phyloP scores from a whole-genome alignment of 2,797 vertebrate genomes.

The Adrianichthys oophorus region DNA sequence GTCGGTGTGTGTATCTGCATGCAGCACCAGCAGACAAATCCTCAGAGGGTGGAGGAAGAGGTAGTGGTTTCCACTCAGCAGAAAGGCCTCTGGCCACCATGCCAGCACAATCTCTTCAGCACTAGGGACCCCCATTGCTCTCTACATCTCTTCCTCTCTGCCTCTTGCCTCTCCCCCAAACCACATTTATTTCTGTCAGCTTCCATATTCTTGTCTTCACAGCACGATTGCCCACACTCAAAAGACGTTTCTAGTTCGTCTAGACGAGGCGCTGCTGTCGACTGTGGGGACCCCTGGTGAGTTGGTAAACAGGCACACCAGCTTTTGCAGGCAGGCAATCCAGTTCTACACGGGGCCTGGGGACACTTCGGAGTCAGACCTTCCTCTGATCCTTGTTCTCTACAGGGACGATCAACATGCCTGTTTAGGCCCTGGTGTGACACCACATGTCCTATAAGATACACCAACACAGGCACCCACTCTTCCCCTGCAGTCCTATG shows the following conservation, averaged over 20 bases:
- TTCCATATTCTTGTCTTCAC: slow-evolving; percentile 84
- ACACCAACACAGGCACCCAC: slow-evolving; percentile 56
- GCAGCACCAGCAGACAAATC: slow-evolving; percentile 57
- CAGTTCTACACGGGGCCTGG: slow-evolving; percentile 50
- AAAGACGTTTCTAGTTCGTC: slow-evolving; percentile 71
- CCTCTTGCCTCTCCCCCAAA: slow-evolving; percentile 67
- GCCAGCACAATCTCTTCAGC: slow-evolving; percentile 78
- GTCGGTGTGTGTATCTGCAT: slow-evolving; percentile 21
- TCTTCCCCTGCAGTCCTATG: slow-evolving; percentile 61
- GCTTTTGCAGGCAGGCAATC: slow-evolving; percentile 66
- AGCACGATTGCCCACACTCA: slow-evolving; percentile 68
- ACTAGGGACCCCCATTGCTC: slow-evolving; percentile 58
- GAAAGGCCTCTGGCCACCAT: slow-evolving; percentile 79
- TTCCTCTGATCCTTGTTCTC: slow-evolving; percentile 64
- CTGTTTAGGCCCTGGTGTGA: slow-evolving; percentile 67
- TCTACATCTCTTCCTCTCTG: slow-evolving; percentile 46
- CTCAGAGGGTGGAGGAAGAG: slow-evolving; percentile 46
- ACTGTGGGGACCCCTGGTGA: slow-evolving; percentile 65
- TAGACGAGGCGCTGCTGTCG: slow-evolving; percentile 57
- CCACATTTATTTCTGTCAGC: slow-evolving; percentile 81
- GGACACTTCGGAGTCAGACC: slow-evolving; percentile 64
- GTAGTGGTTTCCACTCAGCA: slow-evolving; percentile 58
- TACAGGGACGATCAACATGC: slow-evolving; percentile 66
- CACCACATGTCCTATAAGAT: slow-evolving; percentile 70
- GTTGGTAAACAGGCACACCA: slow-evolving; percentile 77